Evolutionary conservation across 2,113 vertebrate species (phyloP), one percentile per base, ranked within the genome.

Genomic region (Neotoma lepida): DNA sequence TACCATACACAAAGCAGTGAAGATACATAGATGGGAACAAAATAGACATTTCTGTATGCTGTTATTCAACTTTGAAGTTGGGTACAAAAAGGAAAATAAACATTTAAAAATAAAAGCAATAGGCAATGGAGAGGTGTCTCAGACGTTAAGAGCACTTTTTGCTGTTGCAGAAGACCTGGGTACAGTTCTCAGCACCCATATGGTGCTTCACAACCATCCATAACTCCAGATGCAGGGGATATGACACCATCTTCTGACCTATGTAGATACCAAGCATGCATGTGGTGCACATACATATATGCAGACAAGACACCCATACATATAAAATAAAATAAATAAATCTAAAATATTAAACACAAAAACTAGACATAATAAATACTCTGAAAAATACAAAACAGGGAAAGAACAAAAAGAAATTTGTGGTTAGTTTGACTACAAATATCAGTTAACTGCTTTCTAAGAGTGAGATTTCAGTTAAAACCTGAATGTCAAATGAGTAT

Each of bases 11-110:
- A 63, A 88, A 4, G 12, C 84, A 91, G 54, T 80, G 41, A 74
- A 61, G n/a, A 56, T 84, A 84, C 3, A 71, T 28, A 90, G 24
- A 94, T 93, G 18, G 20, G 2, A 56, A 66, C 41, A 64, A 73
- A n/a, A 66, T 58, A 77, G 22, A 41, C 10, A 77, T 64, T 86
- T 86, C 51, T 64, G 2, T 84, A 46, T 88, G 61, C 46, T 84
- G 87, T 10, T 93, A 18, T 88, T 14, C 56, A 73, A 44, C 18
- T 73, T 88, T 44, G 58, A 63, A 46, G 39, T 3, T 82, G 49
- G 18, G 54, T 20, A 56, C 49, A 70, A 28, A 90, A 81, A 86
- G 22, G 46, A 58, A 95, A 94, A 86, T 22, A 70, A 77, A 87
- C 49, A 30, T 44, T 84, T 82, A 12, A 49, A 91, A 76, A n/a